Conservation (phyloP, 2,888 invertebrate genomes). For the Gari tellinella region DNA sequence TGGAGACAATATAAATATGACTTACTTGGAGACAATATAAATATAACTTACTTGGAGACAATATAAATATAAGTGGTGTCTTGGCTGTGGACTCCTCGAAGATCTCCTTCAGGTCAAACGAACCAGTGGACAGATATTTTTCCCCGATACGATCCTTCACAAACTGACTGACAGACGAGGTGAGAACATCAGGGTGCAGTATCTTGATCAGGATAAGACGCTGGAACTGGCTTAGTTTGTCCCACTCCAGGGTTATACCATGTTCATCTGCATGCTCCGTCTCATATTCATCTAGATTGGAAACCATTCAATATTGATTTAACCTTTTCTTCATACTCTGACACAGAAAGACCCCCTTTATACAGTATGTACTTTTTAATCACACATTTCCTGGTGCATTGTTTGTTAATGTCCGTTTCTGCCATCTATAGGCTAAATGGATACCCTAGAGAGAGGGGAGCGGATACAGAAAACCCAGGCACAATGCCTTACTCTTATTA, state of each 20-base stretch:
- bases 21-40: too few species aligned
- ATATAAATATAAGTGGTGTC: constrained; percentile 83
- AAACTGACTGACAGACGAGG: constrained; percentile 76
- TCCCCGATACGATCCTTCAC: constrained; percentile 79
- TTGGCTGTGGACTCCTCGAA: constrained; percentile 81
- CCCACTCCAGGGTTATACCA: constrained; percentile 76
- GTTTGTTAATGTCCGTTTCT: too few species aligned
- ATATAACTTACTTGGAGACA: constrained; percentile 83
- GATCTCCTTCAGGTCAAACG: constrained; percentile 82
- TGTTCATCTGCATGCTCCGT: constrained; percentile 30
- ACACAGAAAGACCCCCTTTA: too few species aligned
- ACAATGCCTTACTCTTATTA: too few species aligned
- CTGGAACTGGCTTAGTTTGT: constrained; percentile 78
- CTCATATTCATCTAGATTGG: constrained; percentile 7
- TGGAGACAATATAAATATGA: too few species aligned
- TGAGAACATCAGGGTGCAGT: constrained; percentile 78
- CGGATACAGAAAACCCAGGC: too few species aligned
- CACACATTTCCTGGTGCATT: too few species aligned
- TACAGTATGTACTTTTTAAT: too few species aligned
- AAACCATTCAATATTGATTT: too few species aligned
- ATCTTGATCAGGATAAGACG: constrained; percentile 81
- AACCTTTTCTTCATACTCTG: too few species aligned
- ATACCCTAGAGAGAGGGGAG: too few species aligned
- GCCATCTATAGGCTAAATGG: too few species aligned
- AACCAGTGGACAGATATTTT: constrained; percentile 79